phyloP scores from a whole-genome alignment of 2,797 vertebrate species.

The Arctocebus calabarensis region DNA sequence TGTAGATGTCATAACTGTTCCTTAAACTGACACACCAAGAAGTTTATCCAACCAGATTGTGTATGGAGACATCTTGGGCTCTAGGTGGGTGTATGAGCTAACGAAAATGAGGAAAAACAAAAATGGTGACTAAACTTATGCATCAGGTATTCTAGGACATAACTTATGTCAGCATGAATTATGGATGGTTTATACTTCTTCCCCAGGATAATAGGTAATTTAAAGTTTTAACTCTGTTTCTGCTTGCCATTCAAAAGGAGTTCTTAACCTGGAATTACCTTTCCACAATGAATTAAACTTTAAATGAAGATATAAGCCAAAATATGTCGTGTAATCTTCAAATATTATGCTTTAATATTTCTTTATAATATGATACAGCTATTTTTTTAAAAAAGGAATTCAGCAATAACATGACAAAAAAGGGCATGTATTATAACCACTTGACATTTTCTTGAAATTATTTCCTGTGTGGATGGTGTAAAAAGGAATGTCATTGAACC shows the following conservation, averaged over 20 bases:
- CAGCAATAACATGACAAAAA: not conserved
- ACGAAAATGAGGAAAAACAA: not conserved
- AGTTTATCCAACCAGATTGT: constrained; percentile 31
- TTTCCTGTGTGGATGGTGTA: constrained; percentile 41
- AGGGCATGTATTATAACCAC: not conserved
- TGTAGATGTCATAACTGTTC: not conserved
- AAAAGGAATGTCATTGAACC: constrained; percentile 49
- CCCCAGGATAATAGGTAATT: not conserved
- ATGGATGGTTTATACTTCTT: not conserved
- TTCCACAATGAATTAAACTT: constrained; percentile 12
- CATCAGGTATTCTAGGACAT: not conserved
- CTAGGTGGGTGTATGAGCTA: not conserved
- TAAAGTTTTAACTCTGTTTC: not conserved
- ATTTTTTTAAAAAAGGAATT: constrained; percentile 30
- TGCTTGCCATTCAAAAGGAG: constrained; percentile 38
- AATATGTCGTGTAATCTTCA: not conserved
- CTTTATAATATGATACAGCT: not conserved
- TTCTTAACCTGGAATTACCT: constrained; percentile 42
- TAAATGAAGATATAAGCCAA: constrained; percentile 36
- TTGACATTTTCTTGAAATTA: not conserved
- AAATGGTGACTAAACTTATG: not conserved
- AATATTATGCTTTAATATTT: constrained; percentile 10
- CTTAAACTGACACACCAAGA: constrained; percentile 43
- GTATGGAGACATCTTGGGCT: not conserved
- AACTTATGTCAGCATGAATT: not conserved